Conservation (phyloP, 2,888 invertebrate species). For the Patella ulyssiponensis region DNA sequence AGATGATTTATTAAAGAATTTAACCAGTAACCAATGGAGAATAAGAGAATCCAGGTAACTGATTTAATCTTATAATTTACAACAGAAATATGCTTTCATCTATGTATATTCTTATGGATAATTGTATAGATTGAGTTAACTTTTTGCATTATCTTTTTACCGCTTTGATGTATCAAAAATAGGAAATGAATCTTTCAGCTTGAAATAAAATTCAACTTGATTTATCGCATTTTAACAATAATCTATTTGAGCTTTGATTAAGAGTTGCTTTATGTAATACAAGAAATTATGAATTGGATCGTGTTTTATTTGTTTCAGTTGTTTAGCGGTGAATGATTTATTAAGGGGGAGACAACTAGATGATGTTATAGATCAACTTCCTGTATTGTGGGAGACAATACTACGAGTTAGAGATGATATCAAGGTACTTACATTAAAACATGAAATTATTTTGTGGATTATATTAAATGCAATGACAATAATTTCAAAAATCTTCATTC, state of each 20-base stretch:
- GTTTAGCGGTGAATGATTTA: slow-evolving; percentile 88
- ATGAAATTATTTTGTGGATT: not conserved
- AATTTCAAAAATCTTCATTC: too few species aligned
- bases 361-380: slow-evolving; percentile 72
- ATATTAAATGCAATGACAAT: too few species aligned
- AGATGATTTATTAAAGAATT: slow-evolving; percentile 83
- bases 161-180: not conserved
- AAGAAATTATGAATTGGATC: too few species aligned
- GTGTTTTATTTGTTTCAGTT: slow-evolving; percentile 74
- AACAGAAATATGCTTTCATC: too few species aligned
- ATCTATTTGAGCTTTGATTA: too few species aligned
- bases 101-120: too few species aligned
- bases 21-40: slow-evolving; percentile 89
- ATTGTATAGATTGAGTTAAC: too few species aligned
- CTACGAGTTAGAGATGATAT: slow-evolving; percentile 96
- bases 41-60: slow-evolving; percentile 84
- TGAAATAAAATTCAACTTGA: not conserved
- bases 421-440: slow-evolving; percentile 79
- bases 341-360: slow-evolving; percentile 77
- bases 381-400: slow-evolving; percentile 84
- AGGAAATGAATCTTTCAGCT: not conserved
- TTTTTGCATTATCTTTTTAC: too few species aligned
- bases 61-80: not conserved
- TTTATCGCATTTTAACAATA: not conserved
- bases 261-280: too few species aligned